Conservation (phyloP, 2,113 vertebrate species). For the Pangasianodon gigas region DNA sequence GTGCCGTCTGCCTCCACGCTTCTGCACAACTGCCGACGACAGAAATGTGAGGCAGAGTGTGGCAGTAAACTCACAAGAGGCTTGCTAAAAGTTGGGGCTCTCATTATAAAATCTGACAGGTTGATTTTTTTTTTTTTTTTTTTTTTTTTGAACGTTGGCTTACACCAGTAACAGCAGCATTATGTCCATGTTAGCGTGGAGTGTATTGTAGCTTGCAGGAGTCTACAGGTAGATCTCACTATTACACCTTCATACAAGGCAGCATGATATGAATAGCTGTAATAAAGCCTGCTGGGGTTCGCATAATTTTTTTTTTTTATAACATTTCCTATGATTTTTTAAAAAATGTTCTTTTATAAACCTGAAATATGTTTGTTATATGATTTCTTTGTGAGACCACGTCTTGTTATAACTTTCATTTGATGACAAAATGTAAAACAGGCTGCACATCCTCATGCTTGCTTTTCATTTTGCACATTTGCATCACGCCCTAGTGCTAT, state of each 20-base stretch:
- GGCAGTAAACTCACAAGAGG: constrained; percentile 21
- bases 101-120: constrained; percentile 29
- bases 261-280: neutral
- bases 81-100: constrained; percentile 17
- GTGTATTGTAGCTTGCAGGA: neutral
- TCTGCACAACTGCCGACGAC: constrained; percentile 10
- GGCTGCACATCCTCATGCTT: neutral
- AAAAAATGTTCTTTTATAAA: neutral
- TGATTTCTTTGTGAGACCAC: neutral
- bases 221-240: neutral
- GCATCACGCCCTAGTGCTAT: neutral
- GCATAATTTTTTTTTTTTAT: neutral
- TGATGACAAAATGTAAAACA: neutral
- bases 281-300: neutral
- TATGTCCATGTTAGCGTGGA: neutral
- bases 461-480: neutral
- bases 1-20: constrained; percentile 34
- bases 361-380: neutral
- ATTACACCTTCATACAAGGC: neutral
- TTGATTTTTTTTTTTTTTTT: constrained; percentile 4
- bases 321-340: neutral
- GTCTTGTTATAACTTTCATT: neutral
- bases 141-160: neutral
- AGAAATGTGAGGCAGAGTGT: constrained; percentile 20
- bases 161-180: neutral